Evolutionary conservation across 2,113 vertebrate genomes (phyloP).

Genomic region (Rhipidura dahli): DNA sequence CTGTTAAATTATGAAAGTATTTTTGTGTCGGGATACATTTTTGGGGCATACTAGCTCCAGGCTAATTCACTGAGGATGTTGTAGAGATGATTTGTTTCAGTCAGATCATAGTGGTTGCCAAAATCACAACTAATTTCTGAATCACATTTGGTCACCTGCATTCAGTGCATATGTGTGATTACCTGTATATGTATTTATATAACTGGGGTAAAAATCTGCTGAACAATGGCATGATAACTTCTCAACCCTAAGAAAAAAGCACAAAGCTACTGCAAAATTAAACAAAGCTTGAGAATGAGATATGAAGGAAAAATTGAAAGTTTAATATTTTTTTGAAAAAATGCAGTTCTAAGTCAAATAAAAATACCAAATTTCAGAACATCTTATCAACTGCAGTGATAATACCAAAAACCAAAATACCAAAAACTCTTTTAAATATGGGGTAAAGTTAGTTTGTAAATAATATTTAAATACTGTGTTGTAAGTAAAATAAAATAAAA

Average conservation of each 20-base stretch:
- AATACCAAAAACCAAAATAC: background rate
- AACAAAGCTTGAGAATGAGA: background rate
- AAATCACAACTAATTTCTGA: background rate
- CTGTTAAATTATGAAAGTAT: background rate
- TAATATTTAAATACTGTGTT: background rate
- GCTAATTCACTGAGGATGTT: background rate
- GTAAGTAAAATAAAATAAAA: background rate
- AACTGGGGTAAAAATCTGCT: background rate
- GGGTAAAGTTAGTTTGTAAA: background rate
- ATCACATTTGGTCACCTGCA: background rate
- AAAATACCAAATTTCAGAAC: background rate
- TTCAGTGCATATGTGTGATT: rapidly evolving
- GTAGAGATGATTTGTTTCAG: background rate
- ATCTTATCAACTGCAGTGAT: background rate
- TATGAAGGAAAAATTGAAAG: background rate
- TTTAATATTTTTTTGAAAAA: background rate
- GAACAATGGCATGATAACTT: background rate
- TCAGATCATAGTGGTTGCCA: background rate
- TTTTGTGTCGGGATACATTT: background rate
- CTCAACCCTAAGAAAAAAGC: background rate
- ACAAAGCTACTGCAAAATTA: background rate
- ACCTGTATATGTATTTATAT: background rate
- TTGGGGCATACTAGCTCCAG: background rate
- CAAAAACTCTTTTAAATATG: background rate
- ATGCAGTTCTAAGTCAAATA: background rate